These are phyloP conservation scores for Pangasius larnaudii DNA, from an alignment of 2,797 vertebrate species.

Conservation along the genomic window DNA sequence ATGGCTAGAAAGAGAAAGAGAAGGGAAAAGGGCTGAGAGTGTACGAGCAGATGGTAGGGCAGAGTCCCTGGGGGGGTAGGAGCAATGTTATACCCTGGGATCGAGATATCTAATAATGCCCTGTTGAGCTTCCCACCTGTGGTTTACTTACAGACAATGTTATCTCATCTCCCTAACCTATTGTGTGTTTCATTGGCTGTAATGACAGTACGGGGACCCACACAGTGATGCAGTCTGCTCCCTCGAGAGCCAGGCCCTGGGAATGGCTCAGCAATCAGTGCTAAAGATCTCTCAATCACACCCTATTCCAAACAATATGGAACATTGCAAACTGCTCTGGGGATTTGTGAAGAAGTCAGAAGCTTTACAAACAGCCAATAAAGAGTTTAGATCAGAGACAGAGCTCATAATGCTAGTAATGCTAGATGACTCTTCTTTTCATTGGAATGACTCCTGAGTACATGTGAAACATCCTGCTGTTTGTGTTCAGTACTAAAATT, in stretches of 20 bases:
- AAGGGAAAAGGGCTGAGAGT: conserved; percentile 1
- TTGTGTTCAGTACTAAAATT: neutral
- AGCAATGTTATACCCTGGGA: conserved; percentile 85
- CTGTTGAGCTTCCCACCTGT: conserved; percentile 80
- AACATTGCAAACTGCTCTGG: conserved; percentile 46
- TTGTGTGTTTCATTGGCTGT: conserved; percentile 73
- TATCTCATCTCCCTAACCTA: conserved; percentile 81
- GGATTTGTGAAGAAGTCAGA: conserved; percentile 43
- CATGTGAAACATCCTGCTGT: neutral
- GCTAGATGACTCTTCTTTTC: neutral
- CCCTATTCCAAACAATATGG: conserved; percentile 65
- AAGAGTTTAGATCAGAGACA: neutral
- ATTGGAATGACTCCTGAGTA: neutral
- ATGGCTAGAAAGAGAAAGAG: conserved; percentile 32
- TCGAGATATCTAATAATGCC: conserved; percentile 78
- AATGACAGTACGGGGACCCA: conserved; percentile 76
- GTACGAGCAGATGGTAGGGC: conserved; percentile 77
- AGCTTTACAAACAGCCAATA: neutral
- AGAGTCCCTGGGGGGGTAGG: conserved; percentile 70
- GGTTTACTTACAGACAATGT: conserved; percentile 74
- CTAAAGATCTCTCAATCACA: conserved; percentile 62
- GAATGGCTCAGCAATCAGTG: conserved; percentile 71
- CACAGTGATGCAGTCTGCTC: conserved; percentile 65
- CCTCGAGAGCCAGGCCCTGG: conserved; percentile 75
- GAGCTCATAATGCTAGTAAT: neutral